A percentile compares a stretch with the other conserved stretches of the same genome.
These are phyloP conservation scores for Typhlomys cinereus DNA, from an alignment of 2,113 vertebrate species.

Conservation along the genomic window DNA sequence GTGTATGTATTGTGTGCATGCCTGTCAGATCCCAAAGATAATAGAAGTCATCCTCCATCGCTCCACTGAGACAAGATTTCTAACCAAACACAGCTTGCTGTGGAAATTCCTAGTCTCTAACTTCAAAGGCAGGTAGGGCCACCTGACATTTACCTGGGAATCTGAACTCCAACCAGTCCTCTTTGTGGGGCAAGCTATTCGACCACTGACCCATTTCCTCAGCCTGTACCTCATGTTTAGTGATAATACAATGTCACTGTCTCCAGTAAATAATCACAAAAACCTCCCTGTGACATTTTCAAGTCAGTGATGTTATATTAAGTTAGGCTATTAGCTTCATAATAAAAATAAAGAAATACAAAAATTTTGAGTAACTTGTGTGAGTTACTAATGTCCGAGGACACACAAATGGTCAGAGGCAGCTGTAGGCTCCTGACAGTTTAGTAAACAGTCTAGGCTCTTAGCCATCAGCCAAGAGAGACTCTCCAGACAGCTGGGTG, in stretches of 20 bases:
- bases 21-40: no score
- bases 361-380: not conserved
- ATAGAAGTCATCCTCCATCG: no score
- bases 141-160: no score
- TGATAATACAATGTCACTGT: not conserved
- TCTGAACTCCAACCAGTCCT: no score
- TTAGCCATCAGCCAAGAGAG: not conserved
- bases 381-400: not conserved
- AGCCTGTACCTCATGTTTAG: no score
- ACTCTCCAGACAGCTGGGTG: not conserved
- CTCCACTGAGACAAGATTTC: no score
- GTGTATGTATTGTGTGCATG: no score
- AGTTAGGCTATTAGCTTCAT: not conserved
- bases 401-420: not conserved
- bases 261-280: not conserved
- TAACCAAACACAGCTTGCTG: no score
- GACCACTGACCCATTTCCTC: no score
- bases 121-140: no score
- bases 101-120: no score
- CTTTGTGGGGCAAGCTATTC: no score
- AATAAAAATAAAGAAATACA: not conserved
- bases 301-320: not conserved
- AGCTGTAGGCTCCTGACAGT: not conserved
- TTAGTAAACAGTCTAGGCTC: not conserved
- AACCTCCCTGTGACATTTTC: not conserved